Conservation (phyloP, 2,797 vertebrate genomes). For the Antrozous pallidus region DNA sequence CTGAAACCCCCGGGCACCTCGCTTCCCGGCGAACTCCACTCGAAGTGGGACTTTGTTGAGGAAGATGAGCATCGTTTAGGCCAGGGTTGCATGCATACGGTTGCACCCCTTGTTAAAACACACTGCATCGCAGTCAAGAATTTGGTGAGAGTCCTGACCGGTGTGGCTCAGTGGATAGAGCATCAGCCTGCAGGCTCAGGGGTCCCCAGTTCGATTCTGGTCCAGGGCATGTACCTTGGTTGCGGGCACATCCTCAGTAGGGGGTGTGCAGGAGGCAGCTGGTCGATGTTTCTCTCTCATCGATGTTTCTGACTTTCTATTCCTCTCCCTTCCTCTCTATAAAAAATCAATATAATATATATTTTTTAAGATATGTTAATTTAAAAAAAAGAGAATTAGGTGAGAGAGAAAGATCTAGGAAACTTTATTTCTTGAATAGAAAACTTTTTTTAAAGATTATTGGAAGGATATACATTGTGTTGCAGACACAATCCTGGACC, state of each 20-base stretch:
- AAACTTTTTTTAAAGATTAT: neutral
- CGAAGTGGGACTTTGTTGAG: conserved; percentile 72
- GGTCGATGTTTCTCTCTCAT: too few species aligned
- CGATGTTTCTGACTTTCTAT: too few species aligned
- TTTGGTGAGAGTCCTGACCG: neutral
- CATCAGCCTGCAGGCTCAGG: too few species aligned
- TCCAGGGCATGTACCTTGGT: too few species aligned
- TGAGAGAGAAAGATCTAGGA: neutral
- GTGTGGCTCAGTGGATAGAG: too few species aligned
- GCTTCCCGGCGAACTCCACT: conserved; percentile 68
- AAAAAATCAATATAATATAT: too few species aligned
- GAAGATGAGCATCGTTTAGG: conserved; percentile 73
- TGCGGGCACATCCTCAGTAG: too few species aligned
- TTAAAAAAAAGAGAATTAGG: neutral
- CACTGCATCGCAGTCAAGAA: conserved; percentile 27
- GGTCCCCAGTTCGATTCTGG: too few species aligned
- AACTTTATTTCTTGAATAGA: neutral
- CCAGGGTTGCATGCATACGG: conserved; percentile 55
- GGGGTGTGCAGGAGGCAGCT: too few species aligned
- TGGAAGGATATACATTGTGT: neutral
- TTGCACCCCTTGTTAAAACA: conserved; percentile 67
- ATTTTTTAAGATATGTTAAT: too few species aligned
- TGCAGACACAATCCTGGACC: neutral
- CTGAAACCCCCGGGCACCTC: conserved; percentile 71
- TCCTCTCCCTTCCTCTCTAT: too few species aligned